Base-by-base conservation (phyloP, 1,140 invertebrate genomes). In the Philotrypesis tridentata region DNA sequence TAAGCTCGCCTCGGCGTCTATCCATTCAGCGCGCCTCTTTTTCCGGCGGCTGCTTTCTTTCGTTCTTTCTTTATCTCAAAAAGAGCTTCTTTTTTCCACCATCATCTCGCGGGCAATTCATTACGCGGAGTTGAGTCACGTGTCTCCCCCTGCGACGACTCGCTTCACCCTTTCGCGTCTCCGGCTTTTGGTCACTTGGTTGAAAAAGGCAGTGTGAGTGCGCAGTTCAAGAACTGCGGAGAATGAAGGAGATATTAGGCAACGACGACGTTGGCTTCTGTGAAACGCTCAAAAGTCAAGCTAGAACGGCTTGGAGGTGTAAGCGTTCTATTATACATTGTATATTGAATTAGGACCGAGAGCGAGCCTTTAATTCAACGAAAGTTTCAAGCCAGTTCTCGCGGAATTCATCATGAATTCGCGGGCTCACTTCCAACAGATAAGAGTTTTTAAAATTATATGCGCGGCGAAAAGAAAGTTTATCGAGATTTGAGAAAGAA, bases 91-190 rank as follows among this genome's bases (percentile, higher is more conserved):
- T 79, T 84, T 82, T 65, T 73, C 82, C 83, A 85, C 83, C 86
- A 86, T 87, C 86, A 87, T 86, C 82, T 83, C 84, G 78, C 84
- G 72, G 82, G 85, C 83, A 85, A 89, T 89, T 89, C 88, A 89
- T 89, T 88, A 89, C 82, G 79, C 78, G 68, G 82, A 86, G 83
- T 85, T 85, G 83, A 85, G 85, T 88, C 86, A 87, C 87, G 87
- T 85, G 85, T 87, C 84, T 86, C 79, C 83, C 79, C 48, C 33
- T 17, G 25, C 40, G 84, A 85, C 85, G 78, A 68, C 79, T 61
- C 78, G 9, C 60, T n/a, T 48, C 17, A 25, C 43, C n/a, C 79
- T 12, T 4, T 1, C 21, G 9, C n/a, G 60, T 83, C 86, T 43
- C 84, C 55, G 65, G 85, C 68, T 83, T 86, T 82, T 83, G 77